Percentiles rank a stretch among this genome's conserved stretches.
phyloP scores from a whole-genome alignment of 2,888 invertebrate genomes.

The Sylvicola fuscatus region DNA sequence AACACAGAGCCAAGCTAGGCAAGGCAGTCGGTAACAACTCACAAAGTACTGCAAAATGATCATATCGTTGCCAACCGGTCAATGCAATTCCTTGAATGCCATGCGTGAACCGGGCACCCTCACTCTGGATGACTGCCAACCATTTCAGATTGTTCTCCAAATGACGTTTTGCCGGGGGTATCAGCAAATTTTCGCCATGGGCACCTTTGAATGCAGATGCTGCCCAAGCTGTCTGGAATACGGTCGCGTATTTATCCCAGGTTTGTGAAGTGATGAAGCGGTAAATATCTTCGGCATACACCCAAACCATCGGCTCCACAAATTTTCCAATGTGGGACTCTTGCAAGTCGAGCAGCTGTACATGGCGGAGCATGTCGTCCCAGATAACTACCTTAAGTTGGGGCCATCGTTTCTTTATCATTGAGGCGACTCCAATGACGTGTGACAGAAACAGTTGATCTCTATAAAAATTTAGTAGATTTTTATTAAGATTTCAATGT shows the following conservation, averaged over 20 bases:
- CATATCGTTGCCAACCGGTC: conserved; percentile 32
- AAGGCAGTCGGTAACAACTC: conserved; percentile 43
- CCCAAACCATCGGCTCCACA: conserved; percentile 68
- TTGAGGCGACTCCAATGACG: conserved; percentile 34
- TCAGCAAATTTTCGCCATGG: conserved; percentile 45
- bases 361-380: conserved; percentile 60
- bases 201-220: conserved; percentile 60
- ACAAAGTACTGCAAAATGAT: conserved; percentile 47
- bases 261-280: conserved; percentile 30
- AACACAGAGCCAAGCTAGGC: conserved; percentile 38
- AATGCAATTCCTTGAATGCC: conserved; percentile 21
- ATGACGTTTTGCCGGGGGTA: conserved; percentile 44
- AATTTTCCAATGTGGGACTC: conserved; percentile 39
- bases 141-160: conserved; percentile 49
- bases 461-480: conserved; percentile 7
- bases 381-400: conserved; percentile 44
- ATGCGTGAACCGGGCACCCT: conserved; percentile 25
- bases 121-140: conserved; percentile 42
- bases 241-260: conserved; percentile 45
- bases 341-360: conserved; percentile 35
- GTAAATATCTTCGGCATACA: conserved; percentile 52
- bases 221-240: conserved; percentile 48
- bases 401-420: conserved; percentile 36
- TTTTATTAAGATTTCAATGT: neutral
- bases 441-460: conserved; percentile 41